Evolutionary conservation across 2,113 vertebrate genomes (phyloP).

Genomic region (Platichthys stellatus): DNA sequence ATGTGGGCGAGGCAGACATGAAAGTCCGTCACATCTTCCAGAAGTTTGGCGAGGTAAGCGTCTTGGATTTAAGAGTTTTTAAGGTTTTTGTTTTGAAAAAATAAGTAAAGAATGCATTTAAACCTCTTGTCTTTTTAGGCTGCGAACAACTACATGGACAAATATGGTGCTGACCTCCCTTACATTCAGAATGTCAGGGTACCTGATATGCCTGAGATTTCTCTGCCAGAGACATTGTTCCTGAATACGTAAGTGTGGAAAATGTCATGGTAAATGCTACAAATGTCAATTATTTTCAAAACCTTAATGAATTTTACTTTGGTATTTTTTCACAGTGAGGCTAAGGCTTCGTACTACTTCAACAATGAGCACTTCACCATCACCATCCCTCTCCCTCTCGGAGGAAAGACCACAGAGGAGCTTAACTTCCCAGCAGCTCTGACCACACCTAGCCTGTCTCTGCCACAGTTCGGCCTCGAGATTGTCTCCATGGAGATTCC

Average conservation of each 20-base stretch:
- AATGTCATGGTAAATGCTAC: not conserved
- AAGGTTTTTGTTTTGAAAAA: not conserved
- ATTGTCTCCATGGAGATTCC: constrained; percentile 82
- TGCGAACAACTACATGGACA: constrained; percentile 86
- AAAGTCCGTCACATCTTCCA: constrained; percentile 86
- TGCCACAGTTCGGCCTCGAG: constrained; percentile 84
- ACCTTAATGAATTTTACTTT: constrained; percentile 5
- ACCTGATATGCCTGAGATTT: constrained; percentile 81
- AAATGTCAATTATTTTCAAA: not conserved
- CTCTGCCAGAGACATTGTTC: constrained; percentile 89
- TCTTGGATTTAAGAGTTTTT: constrained; percentile 15
- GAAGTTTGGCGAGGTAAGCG: constrained; percentile 86
- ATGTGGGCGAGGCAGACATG: constrained; percentile 87
- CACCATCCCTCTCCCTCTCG: constrained; percentile 87
- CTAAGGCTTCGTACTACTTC: constrained; percentile 83
- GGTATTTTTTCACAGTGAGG: constrained; percentile 83
- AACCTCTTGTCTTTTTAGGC: constrained; percentile 73
- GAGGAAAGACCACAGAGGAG: constrained; percentile 87
- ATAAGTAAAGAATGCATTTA: not conserved
- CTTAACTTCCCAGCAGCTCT: constrained; percentile 80
- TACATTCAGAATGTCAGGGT: constrained; percentile 84
- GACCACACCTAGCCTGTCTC: constrained; percentile 80
- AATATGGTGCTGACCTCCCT: constrained; percentile 80
- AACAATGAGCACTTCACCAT: constrained; percentile 84
- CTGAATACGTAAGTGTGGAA: constrained; percentile 85